Percentiles rank a stretch among this genome's conserved stretches.
Evolutionary conservation across 2,888 invertebrate species (phyloP).

Genomic region (Perdita meconis): DNA sequence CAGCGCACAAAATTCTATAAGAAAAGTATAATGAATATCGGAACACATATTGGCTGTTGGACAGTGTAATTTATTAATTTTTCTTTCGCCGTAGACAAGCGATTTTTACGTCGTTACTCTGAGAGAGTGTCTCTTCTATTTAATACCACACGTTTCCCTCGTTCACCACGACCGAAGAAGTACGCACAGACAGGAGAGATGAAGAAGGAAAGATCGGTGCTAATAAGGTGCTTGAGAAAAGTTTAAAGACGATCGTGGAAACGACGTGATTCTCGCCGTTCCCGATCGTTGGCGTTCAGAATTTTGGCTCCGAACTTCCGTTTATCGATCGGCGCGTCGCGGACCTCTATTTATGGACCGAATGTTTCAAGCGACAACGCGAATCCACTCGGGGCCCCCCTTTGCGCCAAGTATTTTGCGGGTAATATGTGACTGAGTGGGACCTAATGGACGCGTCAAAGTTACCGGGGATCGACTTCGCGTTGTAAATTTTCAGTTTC

Average conservation of each 20-base stretch:
- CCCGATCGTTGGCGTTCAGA: slow-evolving; percentile 66
- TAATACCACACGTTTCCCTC: neutral
- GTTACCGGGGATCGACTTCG: neutral
- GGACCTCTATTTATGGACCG: slow-evolving; percentile 32
- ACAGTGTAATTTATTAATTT: slow-evolving; percentile 41
- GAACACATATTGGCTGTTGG: too few species aligned
- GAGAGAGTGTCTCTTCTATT: neutral
- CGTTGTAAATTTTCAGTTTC: neutral
- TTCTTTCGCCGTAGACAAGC: neutral
- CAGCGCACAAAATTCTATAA: too few species aligned
- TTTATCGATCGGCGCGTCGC: slow-evolving; percentile 49
- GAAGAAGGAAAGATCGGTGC: slow-evolving; percentile 58
- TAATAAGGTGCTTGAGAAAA: slow-evolving; percentile 64
- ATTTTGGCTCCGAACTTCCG: slow-evolving; percentile 60
- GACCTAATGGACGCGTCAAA: neutral
- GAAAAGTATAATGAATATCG: too few species aligned
- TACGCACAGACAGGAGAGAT: slow-evolving; percentile 41
- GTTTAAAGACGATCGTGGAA: slow-evolving; percentile 46
- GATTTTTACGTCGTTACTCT: neutral
- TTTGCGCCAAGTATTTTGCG: slow-evolving; percentile 31
- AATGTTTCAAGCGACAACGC: slow-evolving; percentile 18
- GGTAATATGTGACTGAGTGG: slow-evolving; percentile 1
- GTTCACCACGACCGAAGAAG: neutral
- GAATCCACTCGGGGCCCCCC: slow-evolving; percentile 23
- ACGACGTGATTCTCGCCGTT: slow-evolving; percentile 9